These are phyloP conservation scores for Cotesia vestalis DNA, from an alignment of 1,140 invertebrate genomes.

Conservation along the genomic window DNA sequence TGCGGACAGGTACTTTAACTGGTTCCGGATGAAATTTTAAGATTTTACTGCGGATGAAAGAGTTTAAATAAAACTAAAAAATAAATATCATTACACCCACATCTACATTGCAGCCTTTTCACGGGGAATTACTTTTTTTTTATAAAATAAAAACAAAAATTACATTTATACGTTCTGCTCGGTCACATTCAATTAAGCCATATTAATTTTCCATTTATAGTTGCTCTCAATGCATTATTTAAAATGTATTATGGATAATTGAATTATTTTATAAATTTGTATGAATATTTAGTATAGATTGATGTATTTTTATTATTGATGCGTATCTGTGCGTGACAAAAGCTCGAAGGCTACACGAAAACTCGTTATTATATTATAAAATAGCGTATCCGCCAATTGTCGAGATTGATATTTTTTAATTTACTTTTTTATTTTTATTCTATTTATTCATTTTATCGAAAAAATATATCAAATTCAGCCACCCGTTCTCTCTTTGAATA, in stretches of 20 bases:
- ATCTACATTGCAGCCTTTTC: neutral
- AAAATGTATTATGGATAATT: no score
- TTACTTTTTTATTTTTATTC: neutral
- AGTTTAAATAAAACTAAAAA: neutral
- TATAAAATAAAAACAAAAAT: no score
- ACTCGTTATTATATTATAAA: conserved; percentile 29
- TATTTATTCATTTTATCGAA: conserved; percentile 8
- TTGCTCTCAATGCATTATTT: no score
- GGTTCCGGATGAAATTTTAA: conserved; percentile 5
- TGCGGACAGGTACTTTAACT: conserved; percentile 31
- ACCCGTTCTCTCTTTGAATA: neutral
- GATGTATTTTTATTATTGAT: conserved; percentile 12
- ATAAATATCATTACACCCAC: neutral
- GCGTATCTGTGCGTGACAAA: conserved; percentile 22
- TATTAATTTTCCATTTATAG: no score
- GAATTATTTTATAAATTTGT: no score
- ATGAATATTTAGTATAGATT: neutral
- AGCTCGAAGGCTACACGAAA: conserved; percentile 7
- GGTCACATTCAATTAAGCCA: no score
- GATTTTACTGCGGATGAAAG: conserved; percentile 23
- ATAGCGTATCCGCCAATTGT: conserved; percentile 25
- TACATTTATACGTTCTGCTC: no score
- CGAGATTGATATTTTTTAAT: conserved; percentile 18
- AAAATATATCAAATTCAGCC: neutral
- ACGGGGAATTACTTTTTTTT: conserved; percentile 8